phyloP scores from a whole-genome alignment of 1,140 invertebrate species.

The Cherax quadricarinatus region DNA sequence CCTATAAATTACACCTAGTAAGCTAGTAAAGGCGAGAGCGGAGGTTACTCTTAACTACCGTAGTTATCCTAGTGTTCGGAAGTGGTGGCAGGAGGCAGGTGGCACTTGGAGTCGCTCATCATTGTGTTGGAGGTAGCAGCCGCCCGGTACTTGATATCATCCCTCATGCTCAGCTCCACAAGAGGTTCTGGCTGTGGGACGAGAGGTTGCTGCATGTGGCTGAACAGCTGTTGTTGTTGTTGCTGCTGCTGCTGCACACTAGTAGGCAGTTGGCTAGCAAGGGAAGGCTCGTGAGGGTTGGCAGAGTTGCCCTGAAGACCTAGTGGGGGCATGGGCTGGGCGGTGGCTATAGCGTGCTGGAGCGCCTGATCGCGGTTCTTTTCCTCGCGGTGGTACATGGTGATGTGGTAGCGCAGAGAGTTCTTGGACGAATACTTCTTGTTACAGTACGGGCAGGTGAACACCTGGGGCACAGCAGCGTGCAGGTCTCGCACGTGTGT shows the following conservation, averaged over 20 bases:
- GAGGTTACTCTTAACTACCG: neutral
- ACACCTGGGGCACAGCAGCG: conserved; percentile 60
- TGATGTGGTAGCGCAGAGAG: conserved; percentile 92
- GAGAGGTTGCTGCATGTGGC: conserved; percentile 23
- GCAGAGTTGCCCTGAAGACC: neutral
- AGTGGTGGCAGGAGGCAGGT: conserved; percentile 5
- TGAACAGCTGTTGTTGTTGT: conserved; percentile 22
- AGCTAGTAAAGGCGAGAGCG: neutral
- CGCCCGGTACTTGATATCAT: conserved; percentile 7
- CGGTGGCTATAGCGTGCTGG: conserved; percentile 64
- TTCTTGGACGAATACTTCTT: conserved; percentile 91
- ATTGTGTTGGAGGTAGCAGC: neutral
- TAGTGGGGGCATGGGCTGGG: conserved; percentile 32
- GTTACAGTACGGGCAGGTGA: conserved; percentile 92
- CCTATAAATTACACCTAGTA: too few relatives aligned
- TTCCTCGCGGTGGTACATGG: conserved; percentile 83
- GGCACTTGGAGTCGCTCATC: conserved; percentile 1
- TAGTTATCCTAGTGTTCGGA: neutral
- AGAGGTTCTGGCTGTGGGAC: conserved; percentile 13
- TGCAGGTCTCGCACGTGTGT: conserved; percentile 69
- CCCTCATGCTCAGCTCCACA: neutral
- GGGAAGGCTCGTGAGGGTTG: neutral
- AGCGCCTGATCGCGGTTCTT: conserved; percentile 79
- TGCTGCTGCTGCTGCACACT: neutral
- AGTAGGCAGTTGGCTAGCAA: neutral